Evolutionary conservation across 2,113 vertebrate genomes (phyloP).

Genomic region (Geococcyx californianus): DNA sequence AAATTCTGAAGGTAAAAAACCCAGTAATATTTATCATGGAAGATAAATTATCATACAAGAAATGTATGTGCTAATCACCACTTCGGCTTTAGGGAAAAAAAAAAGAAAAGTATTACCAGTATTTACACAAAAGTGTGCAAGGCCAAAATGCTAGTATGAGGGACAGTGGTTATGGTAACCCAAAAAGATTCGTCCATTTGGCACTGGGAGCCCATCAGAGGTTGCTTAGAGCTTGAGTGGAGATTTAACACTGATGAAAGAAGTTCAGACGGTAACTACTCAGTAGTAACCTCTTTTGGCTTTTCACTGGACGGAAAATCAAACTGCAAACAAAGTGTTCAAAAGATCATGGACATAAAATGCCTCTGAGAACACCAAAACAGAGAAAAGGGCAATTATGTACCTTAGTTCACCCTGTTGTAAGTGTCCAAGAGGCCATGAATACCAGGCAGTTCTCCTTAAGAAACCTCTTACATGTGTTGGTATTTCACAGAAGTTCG

Average conservation of each 20-base stretch:
- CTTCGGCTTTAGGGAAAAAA: not conserved
- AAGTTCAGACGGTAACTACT: not conserved
- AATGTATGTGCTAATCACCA: not conserved
- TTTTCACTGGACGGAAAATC: not conserved
- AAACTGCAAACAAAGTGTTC: not conserved
- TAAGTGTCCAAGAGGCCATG: not conserved
- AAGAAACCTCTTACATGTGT: not conserved
- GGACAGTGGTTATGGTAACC: not conserved
- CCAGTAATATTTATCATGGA: not conserved
- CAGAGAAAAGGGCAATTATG: not conserved
- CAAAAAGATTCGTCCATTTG: not conserved
- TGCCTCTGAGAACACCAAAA: not conserved
- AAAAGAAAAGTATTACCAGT: not conserved
- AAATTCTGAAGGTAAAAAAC: not conserved
- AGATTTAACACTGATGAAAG: not conserved
- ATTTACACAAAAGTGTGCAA: not conserved
- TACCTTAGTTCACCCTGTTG: not conserved
- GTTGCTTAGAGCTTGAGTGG: not conserved
- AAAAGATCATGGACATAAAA: accelerated
- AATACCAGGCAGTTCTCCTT: not conserved
- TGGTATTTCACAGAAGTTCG: not conserved
- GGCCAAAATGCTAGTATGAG: not conserved
- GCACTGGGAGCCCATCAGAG: not conserved
- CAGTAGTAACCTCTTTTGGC: not conserved
- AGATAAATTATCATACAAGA: not conserved